These are phyloP conservation scores for Bedellia somnulentella DNA, from an alignment of 2,888 invertebrate genomes.

Conservation along the genomic window DNA sequence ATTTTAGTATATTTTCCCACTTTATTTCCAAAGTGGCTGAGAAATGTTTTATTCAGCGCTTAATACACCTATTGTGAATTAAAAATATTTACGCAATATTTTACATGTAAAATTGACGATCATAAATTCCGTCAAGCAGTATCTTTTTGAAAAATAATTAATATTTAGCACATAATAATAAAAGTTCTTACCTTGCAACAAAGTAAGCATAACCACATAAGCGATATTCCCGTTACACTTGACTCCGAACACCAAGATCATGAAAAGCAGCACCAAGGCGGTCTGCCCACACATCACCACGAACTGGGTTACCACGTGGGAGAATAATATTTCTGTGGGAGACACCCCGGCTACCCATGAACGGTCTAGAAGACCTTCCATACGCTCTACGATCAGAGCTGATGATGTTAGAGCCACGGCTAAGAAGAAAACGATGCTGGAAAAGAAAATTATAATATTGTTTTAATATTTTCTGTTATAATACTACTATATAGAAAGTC, in stretches of 20 bases:
- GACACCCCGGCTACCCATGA: slow-evolving; percentile 94
- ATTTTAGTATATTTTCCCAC: no score
- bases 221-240: slow-evolving; percentile 86
- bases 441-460: slow-evolving; percentile 13
- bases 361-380: slow-evolving; percentile 88
- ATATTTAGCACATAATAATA: no score
- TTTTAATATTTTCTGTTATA: no score
- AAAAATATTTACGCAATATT: no score
- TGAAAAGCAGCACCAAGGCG: slow-evolving; percentile 85
- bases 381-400: slow-evolving; percentile 86
- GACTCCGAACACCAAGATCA: slow-evolving; percentile 88
- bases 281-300: slow-evolving; percentile 95
- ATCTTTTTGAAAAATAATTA: no score
- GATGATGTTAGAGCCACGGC: slow-evolving; percentile 93
- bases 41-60: no score
- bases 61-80: no score
- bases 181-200: slow-evolving; percentile 80
- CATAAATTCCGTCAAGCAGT: no score
- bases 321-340: slow-evolving; percentile 88
- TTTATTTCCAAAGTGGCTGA: no score
- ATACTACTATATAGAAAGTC: no score
- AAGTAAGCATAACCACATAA: slow-evolving; percentile 81
- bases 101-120: no score
- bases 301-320: slow-evolving; percentile 92
- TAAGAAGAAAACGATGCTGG: slow-evolving; percentile 93